Evolutionary conservation across 1,140 invertebrate species (phyloP).

Genomic region (Araneus ventricosus): DNA sequence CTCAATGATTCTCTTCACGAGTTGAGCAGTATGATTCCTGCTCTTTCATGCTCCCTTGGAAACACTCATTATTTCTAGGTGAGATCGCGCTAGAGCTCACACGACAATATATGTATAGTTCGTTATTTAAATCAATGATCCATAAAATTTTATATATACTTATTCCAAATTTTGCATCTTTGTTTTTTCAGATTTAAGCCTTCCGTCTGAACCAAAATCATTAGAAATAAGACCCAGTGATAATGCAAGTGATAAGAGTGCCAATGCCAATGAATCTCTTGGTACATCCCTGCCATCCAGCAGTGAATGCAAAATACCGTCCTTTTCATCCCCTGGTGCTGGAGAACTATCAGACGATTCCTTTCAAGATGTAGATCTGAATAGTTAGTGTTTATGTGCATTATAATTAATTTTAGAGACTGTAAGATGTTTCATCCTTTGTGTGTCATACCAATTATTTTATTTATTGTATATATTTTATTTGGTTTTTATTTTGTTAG

Average conservation of each 20-base stretch:
- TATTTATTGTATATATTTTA: constrained; percentile 3
- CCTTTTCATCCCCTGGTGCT: constrained; percentile 2
- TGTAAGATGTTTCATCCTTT: not conserved
- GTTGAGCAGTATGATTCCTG: too few species aligned
- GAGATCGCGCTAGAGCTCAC: too few species aligned
- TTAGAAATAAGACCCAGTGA: not conserved
- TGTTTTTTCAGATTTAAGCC: not conserved
- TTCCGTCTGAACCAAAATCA: not conserved
- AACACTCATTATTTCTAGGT: too few species aligned
- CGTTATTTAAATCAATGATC: too few species aligned
- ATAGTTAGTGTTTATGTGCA: constrained; percentile 22
- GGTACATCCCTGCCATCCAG: constrained; percentile 10
- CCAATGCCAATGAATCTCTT: constrained; percentile 9
- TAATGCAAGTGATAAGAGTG: not conserved
- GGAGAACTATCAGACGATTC: constrained; percentile 48
- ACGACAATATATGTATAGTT: too few species aligned
- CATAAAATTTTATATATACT: too few species aligned
- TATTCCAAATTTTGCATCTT: too few species aligned
- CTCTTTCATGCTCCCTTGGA: too few species aligned
- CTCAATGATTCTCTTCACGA: too few species aligned
- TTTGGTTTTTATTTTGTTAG: not conserved
- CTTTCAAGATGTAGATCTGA: constrained; percentile 69
- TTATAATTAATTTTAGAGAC: not conserved
- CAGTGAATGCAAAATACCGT: constrained; percentile 41
- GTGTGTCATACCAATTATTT: not conserved